These are phyloP conservation scores for Phymanthus crucifer DNA, from an alignment of 92 coral and sea anemone genomes.

Conservation along the genomic window DNA sequence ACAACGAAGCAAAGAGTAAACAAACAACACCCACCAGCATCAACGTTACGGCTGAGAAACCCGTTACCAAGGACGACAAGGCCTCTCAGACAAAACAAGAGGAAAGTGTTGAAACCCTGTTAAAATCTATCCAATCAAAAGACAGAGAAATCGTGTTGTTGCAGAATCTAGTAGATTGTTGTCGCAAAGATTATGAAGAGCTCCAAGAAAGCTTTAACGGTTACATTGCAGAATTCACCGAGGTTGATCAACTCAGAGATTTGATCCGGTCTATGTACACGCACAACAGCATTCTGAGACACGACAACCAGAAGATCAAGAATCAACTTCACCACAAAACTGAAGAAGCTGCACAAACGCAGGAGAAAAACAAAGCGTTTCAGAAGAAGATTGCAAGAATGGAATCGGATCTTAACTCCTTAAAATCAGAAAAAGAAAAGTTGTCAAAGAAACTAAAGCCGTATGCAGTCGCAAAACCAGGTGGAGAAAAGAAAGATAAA, in stretches of 20 bases:
- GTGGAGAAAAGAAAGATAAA: neutral
- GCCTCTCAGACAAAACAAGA: neutral
- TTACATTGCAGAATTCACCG: neutral
- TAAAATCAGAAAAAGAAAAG: neutral
- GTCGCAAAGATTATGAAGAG: conserved; percentile 2
- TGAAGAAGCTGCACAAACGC: neutral
- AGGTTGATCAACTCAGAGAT: neutral
- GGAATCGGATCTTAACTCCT: neutral
- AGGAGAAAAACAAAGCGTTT: neutral
- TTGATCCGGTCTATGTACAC: neutral
- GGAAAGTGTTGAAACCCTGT: neutral
- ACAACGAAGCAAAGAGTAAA: neutral
- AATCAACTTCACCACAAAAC: neutral
- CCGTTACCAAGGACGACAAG: neutral
- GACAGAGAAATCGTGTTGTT: neutral
- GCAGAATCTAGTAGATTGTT: neutral
- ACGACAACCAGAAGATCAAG: neutral
- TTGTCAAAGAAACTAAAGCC: neutral
- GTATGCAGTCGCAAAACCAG: neutral
- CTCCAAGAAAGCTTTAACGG: neutral
- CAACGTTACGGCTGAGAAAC: neutral
- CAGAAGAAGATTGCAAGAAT: neutral
- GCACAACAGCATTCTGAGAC: neutral
- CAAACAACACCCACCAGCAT: neutral
- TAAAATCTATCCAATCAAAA: neutral